phyloP scores from a whole-genome alignment of 2,797 vertebrate genomes.

The Neostethus bicornis region DNA sequence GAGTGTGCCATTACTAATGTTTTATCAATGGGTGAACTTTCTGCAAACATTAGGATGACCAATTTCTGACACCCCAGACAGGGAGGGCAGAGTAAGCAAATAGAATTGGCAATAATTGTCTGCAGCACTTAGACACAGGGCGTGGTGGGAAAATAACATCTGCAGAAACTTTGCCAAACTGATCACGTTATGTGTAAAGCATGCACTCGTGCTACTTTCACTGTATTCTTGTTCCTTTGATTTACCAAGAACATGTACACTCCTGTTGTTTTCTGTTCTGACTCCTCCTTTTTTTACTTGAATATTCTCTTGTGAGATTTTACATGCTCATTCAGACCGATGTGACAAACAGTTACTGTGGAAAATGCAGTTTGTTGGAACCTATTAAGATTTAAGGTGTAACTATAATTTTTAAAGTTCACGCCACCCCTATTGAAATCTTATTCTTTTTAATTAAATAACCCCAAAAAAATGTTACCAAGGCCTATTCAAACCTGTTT shows the following conservation, averaged over 20 bases:
- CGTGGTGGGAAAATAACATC: constrained; percentile 65
- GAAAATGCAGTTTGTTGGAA: too few relatives aligned
- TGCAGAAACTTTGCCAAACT: constrained; percentile 38
- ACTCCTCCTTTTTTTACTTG: background rate
- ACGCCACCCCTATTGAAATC: too few relatives aligned
- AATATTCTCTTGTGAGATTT: background rate
- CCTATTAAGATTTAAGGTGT: too few relatives aligned
- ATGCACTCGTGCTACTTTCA: background rate
- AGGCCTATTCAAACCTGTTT: too few relatives aligned
- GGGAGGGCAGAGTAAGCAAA: background rate
- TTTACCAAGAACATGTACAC: background rate
- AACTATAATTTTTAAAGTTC: too few relatives aligned
- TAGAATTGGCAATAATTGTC: constrained; percentile 8
- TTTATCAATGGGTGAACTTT: background rate
- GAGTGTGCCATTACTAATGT: background rate
- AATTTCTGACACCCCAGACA: background rate
- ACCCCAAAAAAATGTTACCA: too few relatives aligned
- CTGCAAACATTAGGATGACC: background rate
- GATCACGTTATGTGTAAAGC: constrained; percentile 50
- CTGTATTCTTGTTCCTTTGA: too few relatives aligned
- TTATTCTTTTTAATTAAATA: too few relatives aligned
- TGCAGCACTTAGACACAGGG: constrained; percentile 29
- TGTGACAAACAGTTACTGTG: background rate
- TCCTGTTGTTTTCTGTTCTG: background rate
- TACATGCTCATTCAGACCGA: background rate